Percentiles rank a stretch among this genome's conserved stretches.
phyloP scores from a whole-genome alignment of 2,888 invertebrate species.

The Uropetala carovei region DNA sequence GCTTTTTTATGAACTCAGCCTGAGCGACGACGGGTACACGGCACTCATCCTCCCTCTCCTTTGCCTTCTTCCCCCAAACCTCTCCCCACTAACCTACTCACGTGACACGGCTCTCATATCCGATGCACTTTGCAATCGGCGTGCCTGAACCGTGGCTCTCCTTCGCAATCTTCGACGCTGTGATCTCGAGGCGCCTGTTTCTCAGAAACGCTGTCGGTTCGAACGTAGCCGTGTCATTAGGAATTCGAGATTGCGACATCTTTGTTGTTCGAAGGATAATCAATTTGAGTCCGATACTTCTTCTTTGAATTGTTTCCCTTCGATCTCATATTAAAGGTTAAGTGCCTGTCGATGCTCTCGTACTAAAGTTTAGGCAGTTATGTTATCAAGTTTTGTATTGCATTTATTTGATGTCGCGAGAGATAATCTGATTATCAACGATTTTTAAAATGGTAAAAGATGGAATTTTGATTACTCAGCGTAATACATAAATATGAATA shows the following conservation, averaged over 20 bases:
- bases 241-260: constrained; percentile 26
- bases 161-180: constrained; percentile 5
- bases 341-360: neutral
- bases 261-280: neutral
- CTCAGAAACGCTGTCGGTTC: neutral
- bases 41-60: neutral
- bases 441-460: too few species aligned
- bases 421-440: too few species aligned
- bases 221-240: neutral
- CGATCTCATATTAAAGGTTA: neutral
- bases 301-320: neutral
- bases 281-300: neutral
- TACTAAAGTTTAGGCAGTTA: too few species aligned
- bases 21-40: constrained; percentile 1
- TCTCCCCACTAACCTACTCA: neutral
- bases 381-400: too few species aligned
- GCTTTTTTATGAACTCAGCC: neutral
- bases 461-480: too few species aligned
- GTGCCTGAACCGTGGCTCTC: constrained; percentile 30
- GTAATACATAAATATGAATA: too few species aligned
- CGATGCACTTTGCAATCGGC: constrained; percentile 52
- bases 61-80: neutral
- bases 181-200: neutral
- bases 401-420: too few species aligned
- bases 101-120: constrained; percentile 26